A percentile compares a stretch with the other conserved stretches of the same genome.
These are phyloP conservation scores for Hipposideros larvatus DNA, from an alignment of 2,797 vertebrate species.

Conservation along the genomic window DNA sequence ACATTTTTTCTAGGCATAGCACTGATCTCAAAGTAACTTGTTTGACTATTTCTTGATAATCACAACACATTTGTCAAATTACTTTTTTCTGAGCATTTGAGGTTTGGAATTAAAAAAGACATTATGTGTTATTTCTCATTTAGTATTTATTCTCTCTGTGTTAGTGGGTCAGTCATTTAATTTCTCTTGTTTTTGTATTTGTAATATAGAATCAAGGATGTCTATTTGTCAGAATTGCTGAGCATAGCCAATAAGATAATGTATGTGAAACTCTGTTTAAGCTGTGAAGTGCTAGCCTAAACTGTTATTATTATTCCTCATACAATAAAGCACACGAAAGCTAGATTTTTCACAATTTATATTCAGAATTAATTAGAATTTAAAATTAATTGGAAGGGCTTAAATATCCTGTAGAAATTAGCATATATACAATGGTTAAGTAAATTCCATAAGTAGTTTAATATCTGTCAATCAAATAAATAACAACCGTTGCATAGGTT, in stretches of 20 bases:
- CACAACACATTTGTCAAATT: neutral
- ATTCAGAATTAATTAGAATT: constrained; percentile 5
- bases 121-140: neutral
- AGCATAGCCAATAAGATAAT: neutral
- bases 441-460: neutral
- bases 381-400: neutral
- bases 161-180: neutral
- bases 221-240: neutral
- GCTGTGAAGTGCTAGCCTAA: neutral
- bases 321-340: constrained; percentile 25
- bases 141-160: neutral
- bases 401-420: neutral
- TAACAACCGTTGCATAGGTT: neutral
- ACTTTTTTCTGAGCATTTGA: constrained; percentile 35
- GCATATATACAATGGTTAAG: neutral
- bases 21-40: neutral
- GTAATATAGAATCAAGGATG: neutral
- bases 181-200: constrained; percentile 8
- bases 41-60: neutral
- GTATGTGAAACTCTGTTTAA: neutral
- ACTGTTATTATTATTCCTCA: neutral
- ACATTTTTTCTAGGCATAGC: neutral
- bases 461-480: neutral
- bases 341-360: neutral
- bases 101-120: neutral